Conservation (phyloP, 2,888 invertebrate species). For the Ethmia dodecea region DNA sequence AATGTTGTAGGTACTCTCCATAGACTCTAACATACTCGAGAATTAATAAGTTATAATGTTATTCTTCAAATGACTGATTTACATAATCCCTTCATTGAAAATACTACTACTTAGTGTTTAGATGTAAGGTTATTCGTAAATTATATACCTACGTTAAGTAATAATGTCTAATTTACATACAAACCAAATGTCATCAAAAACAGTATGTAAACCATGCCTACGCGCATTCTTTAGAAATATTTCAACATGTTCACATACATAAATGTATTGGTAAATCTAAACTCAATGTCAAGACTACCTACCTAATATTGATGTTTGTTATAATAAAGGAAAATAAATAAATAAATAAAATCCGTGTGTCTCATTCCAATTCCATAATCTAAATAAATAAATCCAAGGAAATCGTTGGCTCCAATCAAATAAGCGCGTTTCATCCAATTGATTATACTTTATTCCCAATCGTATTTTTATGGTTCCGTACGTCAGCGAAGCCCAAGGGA, state of each 20-base stretch:
- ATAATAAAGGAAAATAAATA: constrained; percentile 39
- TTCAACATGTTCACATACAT: neutral
- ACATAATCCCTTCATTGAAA: constrained; percentile 52
- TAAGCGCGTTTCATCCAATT: no score
- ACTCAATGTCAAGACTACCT: constrained; percentile 30
- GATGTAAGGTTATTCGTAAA: neutral
- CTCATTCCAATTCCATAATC: no score
- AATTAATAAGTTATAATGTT: constrained; percentile 17
- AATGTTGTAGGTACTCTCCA: neutral
- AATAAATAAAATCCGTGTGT: constrained; percentile 11
- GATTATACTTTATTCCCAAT: no score
- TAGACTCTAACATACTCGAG: neutral
- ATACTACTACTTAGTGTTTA: constrained; percentile 6
- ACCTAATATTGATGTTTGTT: constrained; percentile 46
- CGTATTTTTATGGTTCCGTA: no score
- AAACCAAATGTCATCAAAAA: neutral
- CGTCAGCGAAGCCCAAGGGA: no score
- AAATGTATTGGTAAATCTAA: constrained; percentile 24
- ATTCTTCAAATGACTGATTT: constrained; percentile 65
- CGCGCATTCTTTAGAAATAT: neutral
- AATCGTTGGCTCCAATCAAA: no score
- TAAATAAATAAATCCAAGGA: no score
- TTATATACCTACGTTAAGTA: neutral
- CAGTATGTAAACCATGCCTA: neutral
- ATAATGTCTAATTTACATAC: constrained; percentile 21